Evolutionary conservation across 2,888 invertebrate genomes (phyloP), one percentile per base, ranked within the genome.

Genomic region (Rhagonycha lutea): DNA sequence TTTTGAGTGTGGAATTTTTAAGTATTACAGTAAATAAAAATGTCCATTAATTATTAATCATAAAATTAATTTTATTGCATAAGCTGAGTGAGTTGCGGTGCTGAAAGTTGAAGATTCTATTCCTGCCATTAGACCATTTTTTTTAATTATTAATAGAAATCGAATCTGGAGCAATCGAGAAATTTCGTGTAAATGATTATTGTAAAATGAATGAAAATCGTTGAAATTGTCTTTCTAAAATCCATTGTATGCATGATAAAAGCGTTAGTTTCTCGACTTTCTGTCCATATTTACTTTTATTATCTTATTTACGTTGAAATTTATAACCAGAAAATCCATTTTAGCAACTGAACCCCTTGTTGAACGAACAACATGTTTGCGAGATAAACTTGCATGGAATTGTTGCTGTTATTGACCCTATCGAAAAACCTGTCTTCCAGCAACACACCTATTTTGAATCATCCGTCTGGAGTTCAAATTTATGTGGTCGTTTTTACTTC

Each of bases 381-480:
- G 28, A 23, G 26, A 62, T 71, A 71, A 47, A 71, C 14, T 29
- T 65, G 47, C 71, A 47, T 23, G 18, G 29, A 47, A 47, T 18
- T 18, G 68, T 71, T 24, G 69, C 71, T 68, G 75, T 61, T 71
- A 68, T 71, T 70, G 75, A 75, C 68, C 75, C 61, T 68, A 29
- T n/a, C 61, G 23, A 26, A 72, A 32, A 75, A 75, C 75, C 75
- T 75, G 75, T 75, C 75, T 67, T 29, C 29, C 72, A 75, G 61
- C 73, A 68, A 73, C 65, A 65, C 63, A 74, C 70, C 69, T 72
- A 72, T 62, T 47, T 72, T 72, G 75, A 75, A 75, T 75, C 75
- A 68, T 75, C 72, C 72, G 47, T 71, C 74, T 74, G 68, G 65
- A 65, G 63, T 65, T 63, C 18, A 65, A 24, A 62, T 65, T 65